phyloP scores from a whole-genome alignment of 1,140 invertebrate genomes.

The Zaprionus davidi region DNA sequence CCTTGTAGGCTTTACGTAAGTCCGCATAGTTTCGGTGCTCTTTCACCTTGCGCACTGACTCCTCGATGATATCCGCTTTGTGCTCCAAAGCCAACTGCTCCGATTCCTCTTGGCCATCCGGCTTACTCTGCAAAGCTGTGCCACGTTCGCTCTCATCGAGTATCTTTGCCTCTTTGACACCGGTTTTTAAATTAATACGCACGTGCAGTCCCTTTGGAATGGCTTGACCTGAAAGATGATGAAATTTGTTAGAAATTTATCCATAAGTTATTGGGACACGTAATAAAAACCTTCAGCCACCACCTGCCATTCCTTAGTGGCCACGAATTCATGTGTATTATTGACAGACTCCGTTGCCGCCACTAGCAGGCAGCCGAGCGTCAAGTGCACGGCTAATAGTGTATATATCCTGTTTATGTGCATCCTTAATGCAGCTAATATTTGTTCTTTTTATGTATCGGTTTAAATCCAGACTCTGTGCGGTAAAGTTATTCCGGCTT shows the following conservation, averaged over 20 bases:
- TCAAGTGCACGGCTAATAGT: slow-evolving; percentile 7
- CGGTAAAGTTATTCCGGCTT: slow-evolving; percentile 16
- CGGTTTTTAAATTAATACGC: slow-evolving; percentile 90
- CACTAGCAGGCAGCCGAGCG: slow-evolving; percentile 20
- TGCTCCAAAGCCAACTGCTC: slow-evolving; percentile 54
- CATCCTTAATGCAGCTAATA: slow-evolving; percentile 10
- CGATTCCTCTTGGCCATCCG: slow-evolving; percentile 9
- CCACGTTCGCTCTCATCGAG: slow-evolving; percentile 85
- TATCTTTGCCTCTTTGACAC: slow-evolving; percentile 90
- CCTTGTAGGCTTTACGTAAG: slow-evolving; percentile 87
- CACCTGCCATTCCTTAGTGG: slow-evolving; percentile 87
- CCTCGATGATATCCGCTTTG: slow-evolving; percentile 63
- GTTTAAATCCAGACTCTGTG: slow-evolving; percentile 7
- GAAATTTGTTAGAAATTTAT: background rate
- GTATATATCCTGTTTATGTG: slow-evolving; percentile 1
- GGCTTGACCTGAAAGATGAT: slow-evolving; percentile 86
- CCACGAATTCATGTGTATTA: slow-evolving; percentile 84
- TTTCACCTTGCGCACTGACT: slow-evolving; percentile 77
- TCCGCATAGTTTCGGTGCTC: slow-evolving; percentile 87
- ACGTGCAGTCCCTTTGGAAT: slow-evolving; percentile 91
- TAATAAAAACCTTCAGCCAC: slow-evolving; percentile 86
- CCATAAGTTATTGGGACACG: slow-evolving; percentile 46
- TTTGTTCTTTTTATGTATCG: background rate
- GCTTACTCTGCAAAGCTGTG: slow-evolving; percentile 57
- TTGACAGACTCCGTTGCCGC: slow-evolving; percentile 30